Base-by-base conservation (phyloP, 2,888 invertebrate genomes). In the Microplitis manilae region DNA sequence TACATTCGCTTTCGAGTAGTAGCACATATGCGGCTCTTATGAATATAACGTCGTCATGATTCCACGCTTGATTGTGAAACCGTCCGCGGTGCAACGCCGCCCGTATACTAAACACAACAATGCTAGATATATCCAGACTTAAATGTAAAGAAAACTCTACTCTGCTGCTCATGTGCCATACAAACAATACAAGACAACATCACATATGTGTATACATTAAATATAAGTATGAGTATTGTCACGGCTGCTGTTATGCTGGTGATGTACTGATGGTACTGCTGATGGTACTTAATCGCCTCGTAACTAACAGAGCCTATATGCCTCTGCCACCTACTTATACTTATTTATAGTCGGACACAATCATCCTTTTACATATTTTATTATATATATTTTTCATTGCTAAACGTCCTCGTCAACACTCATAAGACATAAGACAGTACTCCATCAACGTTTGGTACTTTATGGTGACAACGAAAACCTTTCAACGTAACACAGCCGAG, bases 31-130 rank as follows among this genome's bases (percentile, higher is more conserved):
- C 20, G 75, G 73, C 77, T 79, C 81, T 81, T 82, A 82, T 83
- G 83, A 81, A 79, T 80, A 80, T 83, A 85, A 84, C 84, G 83
- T 84, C 84, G 84, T 85, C 85, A 85, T 83, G 85, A 85, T 85
- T 86, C 85, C 83, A 85, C 84, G 83, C 83, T 84, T 80, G 82
- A 85, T 86, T 85, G 85, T 82, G 84, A 86, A 85, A 85, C 77
- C 80, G 72, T 77, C 76, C 76, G 78, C 83, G 80, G 80, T 81
- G 83, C 83, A 83, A 83, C 81, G 81, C 81, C 76, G 83, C 79
- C 75, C 80, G 82, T 82, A 75, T 30, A 65, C 13, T 5, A 65
- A 65, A 38, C 20, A 30, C 7, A 65, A 30, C 13, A 39, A 69
- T 77, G 20, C 77, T 59, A 59, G 60, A 7, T 41, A 17, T 20